Evolutionary conservation across 1,140 invertebrate species (phyloP), one percentile per base, ranked within the genome.

Genomic region (Sitodiplosis mosellana): DNA sequence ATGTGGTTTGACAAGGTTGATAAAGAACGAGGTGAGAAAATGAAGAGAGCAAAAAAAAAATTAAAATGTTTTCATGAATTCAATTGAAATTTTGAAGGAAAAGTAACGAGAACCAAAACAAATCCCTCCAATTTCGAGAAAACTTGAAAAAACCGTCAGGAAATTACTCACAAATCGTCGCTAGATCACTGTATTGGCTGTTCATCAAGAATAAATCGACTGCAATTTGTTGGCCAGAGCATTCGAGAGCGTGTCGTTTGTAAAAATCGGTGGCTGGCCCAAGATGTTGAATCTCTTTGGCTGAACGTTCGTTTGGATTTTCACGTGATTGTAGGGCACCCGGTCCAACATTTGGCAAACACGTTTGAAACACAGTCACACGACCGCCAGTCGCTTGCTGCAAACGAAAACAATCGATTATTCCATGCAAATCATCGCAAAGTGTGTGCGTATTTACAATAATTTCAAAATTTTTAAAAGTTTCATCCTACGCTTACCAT

Each of bases 261-360:
- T 99, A 99, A 69, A 97, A 99, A 68, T 99, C 96, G 12, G 87
- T 97, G 0, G 85, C 85, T 17, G 94, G 94, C 65, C 88, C 91
- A 46, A 98, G 69, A 63, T 89, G 81, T 0, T 74, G 74, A 40
- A 83, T 77, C 48, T 87, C 86, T 57, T 87, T 86, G 5, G 75
- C 75, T 7, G 85, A 78, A 49, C 87, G 71, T 51, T 80, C 77
- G 56, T 83, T 86, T 3, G 86, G 83, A 68, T 93, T 84, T 69
- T 96, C 92, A 70, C 87, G 74, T 10, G 77, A 63, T 50, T 83
- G 80, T 48, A 99, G 67, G 10, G 81, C 75, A 15, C 93, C 93
- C 3, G 89, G 87, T 7, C 95, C 95, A 49, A 84, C 59, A 59
- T 84, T 95, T 12, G 95, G 93, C 56, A 98, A 69, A 59, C 82